These are phyloP conservation scores for Sciurus vulgaris DNA, from an alignment of 2,797 vertebrate species.

Conservation along the genomic window DNA sequence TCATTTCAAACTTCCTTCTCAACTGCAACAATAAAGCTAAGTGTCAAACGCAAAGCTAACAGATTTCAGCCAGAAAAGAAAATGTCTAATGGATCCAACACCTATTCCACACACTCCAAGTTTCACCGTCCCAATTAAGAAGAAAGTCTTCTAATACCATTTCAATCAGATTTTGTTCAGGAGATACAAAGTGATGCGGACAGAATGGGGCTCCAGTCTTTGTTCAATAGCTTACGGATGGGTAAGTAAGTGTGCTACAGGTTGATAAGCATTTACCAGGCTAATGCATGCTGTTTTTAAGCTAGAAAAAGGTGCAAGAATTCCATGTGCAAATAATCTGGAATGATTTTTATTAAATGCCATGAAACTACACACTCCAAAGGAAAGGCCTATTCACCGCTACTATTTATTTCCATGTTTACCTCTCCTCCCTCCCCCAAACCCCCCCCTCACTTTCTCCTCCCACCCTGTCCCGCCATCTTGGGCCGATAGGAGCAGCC, in stretches of 20 bases:
- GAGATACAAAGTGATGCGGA: conserved; percentile 61
- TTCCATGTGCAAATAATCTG: conserved; percentile 38
- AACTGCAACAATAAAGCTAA: conserved; percentile 81
- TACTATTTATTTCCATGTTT: conserved; percentile 88
- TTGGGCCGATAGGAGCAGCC: conserved; percentile 93
- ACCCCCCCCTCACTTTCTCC: conserved; percentile 88
- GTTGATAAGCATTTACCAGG: conserved; percentile 85
- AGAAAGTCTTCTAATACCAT: conserved; percentile 43
- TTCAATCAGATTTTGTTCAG: conserved; percentile 47
- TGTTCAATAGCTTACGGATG: conserved; percentile 83
- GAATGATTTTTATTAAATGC: conserved; percentile 49
- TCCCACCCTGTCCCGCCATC: conserved; percentile 94
- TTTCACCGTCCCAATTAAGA: conserved; percentile 65
- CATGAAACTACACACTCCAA: conserved; percentile 50
- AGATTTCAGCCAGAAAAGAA: conserved; percentile 63
- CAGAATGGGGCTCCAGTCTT: conserved; percentile 79
- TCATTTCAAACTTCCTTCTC: conserved; percentile 33
- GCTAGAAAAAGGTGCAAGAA: conserved; percentile 71
- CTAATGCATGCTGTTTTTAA: conserved; percentile 66
- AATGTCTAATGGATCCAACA: conserved; percentile 42
- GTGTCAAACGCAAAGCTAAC: conserved; percentile 81
- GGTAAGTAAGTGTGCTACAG: conserved; percentile 88
- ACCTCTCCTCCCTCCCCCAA: conserved; percentile 84
- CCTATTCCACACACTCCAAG: conserved; percentile 44
- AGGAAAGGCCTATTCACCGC: conserved; percentile 68